A percentile compares a stretch with the other conserved stretches of the same genome.
Conservation (phyloP, 2,888 invertebrate genomes). For the Tetranychus piercei region DNA sequence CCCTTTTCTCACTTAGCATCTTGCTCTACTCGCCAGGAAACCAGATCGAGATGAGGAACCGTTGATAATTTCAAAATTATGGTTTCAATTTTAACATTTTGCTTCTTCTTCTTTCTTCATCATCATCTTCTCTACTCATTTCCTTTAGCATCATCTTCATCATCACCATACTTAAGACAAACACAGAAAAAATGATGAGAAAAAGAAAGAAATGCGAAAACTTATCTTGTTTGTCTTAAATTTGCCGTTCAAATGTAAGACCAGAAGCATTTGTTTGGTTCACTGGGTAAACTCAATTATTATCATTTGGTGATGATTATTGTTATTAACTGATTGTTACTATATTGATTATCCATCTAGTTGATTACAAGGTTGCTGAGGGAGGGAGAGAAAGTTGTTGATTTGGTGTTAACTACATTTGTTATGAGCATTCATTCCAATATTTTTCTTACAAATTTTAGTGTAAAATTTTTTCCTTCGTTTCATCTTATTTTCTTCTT, state of each 20-base stretch:
- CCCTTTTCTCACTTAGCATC: constrained; percentile 2
- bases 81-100: neutral
- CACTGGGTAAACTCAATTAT: too few species aligned
- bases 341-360: neutral
- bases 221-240: too few species aligned
- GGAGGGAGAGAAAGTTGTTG: neutral
- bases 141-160: neutral
- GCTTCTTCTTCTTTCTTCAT: constrained; percentile 7
- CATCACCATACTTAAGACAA: neutral
- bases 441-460: too few species aligned
- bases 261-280: neutral
- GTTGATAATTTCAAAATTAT: neutral
- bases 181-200: too few species aligned
- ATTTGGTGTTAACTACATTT: too few species aligned
- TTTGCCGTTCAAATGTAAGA: neutral
- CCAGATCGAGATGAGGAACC: neutral
- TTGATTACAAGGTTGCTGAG: neutral
- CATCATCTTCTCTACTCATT: neutral
- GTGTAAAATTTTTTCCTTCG: neutral
- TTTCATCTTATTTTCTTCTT: neutral
- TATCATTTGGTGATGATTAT: too few species aligned
- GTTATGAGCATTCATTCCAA: too few species aligned
- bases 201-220: too few species aligned
- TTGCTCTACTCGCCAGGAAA: neutral
- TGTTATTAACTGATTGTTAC: neutral